Percentiles rank a stretch among this genome's conserved stretches.
These are phyloP conservation scores for Drepanosiphum platanoidis DNA, from an alignment of 2,888 invertebrate genomes.

Conservation along the genomic window DNA sequence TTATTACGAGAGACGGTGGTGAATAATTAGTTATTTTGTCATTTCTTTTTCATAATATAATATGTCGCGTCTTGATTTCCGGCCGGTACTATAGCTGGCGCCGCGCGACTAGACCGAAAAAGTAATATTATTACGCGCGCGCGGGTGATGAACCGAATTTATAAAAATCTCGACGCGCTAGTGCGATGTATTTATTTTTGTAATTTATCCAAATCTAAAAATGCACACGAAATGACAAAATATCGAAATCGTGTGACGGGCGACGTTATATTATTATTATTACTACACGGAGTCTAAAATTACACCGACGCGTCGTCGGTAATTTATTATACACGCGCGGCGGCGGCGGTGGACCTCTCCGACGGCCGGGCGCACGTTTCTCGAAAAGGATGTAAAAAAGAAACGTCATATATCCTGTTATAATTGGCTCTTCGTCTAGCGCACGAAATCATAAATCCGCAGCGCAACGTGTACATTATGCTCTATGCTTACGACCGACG, in stretches of 20 bases:
- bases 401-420: slow-evolving; percentile 1
- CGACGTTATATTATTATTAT: slow-evolving; percentile 19
- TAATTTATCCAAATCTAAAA: slow-evolving; percentile 54
- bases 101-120: neutral
- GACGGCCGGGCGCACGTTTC: neutral
- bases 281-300: slow-evolving; percentile 43
- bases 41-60: too few species aligned
- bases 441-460: slow-evolving; percentile 39
- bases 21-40: neutral
- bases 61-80: slow-evolving; percentile 20
- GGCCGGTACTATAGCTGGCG: neutral
- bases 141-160: slow-evolving; percentile 10
- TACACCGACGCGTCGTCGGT: slow-evolving; percentile 8
- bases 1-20: neutral
- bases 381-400: slow-evolving; percentile 16
- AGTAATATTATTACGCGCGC: neutral
- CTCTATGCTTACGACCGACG: neutral
- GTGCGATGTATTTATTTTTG: slow-evolving; percentile 38
- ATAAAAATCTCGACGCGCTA: neutral
- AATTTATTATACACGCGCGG: slow-evolving; percentile 49
- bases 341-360: neutral
- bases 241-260: slow-evolving; percentile 47
- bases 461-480: neutral
- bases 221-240: slow-evolving; percentile 41
- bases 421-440: slow-evolving; percentile 27